These are phyloP conservation scores for Zaprionus taronus DNA, from an alignment of 1,140 invertebrate genomes.

Conservation along the genomic window DNA sequence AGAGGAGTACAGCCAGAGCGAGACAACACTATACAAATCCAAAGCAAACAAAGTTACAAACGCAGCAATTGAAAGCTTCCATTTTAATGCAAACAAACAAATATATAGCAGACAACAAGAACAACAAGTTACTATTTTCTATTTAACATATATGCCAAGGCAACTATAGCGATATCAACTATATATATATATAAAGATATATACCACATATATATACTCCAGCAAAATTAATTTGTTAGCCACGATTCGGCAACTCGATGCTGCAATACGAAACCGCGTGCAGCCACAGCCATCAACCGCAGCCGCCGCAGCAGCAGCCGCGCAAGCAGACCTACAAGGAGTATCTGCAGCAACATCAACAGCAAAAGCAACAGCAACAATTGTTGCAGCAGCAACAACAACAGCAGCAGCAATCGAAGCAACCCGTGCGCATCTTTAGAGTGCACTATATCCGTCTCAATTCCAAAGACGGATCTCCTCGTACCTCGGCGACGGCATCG, in stretches of 20 bases:
- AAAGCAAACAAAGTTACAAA: conserved; percentile 79
- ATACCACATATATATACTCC: conserved; percentile 21
- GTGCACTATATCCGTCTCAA: conserved; percentile 77
- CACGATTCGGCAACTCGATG: conserved; percentile 61
- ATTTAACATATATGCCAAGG: conserved; percentile 35
- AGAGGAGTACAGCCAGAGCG: background rate
- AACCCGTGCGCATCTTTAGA: conserved; percentile 74
- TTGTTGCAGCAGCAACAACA: conserved; percentile 12
- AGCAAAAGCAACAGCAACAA: conserved; percentile 61
- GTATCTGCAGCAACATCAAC: conserved; percentile 67
- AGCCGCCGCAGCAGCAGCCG: conserved; percentile 36
- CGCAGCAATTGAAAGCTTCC: conserved; percentile 81
- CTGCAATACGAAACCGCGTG: conserved; percentile 73
- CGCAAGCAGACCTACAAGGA: conserved; percentile 71
- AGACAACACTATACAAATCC: conserved; percentile 55
- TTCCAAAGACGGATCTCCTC: conserved; percentile 74
- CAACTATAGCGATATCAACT: conserved; percentile 15
- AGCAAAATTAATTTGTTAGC: conserved; percentile 9
- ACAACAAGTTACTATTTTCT: conserved; percentile 66
- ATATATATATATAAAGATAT: conserved; percentile 24
- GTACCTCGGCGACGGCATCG: conserved; percentile 36
- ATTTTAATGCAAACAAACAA: conserved; percentile 62
- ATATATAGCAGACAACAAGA: conserved; percentile 51
- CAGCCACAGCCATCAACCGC: conserved; percentile 35
- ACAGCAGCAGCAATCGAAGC: conserved; percentile 49